Percentiles rank a stretch among this genome's conserved stretches.
These are phyloP conservation scores for Dryas iulia DNA, from an alignment of 1,140 invertebrate species.

Conservation along the genomic window DNA sequence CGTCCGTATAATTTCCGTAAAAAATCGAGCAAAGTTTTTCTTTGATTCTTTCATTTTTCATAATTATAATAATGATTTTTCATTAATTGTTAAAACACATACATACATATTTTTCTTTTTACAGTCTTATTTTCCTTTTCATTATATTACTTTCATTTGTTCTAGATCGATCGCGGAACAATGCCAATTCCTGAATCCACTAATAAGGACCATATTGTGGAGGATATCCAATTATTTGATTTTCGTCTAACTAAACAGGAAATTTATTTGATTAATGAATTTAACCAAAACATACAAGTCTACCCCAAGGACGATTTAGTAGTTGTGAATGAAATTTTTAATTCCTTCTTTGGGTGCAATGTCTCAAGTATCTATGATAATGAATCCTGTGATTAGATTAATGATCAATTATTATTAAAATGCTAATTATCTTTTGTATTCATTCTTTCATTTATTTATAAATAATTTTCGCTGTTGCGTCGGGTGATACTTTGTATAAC, in stretches of 20 bases:
- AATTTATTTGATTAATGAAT: slow-evolving; percentile 2
- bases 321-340: background rate
- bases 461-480: no score
- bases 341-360: background rate
- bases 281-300: slow-evolving; percentile 5
- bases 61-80: no score
- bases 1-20: no score
- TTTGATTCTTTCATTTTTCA: no score
- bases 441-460: no score
- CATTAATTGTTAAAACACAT: no score
- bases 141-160: background rate
- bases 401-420: background rate
- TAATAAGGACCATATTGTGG: slow-evolving; percentile 2
- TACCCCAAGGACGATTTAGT: background rate
- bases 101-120: background rate
- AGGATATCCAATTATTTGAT: slow-evolving; percentile 6
- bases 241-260: slow-evolving; percentile 7
- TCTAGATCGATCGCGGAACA: slow-evolving; percentile 13
- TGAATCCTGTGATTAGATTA: background rate
- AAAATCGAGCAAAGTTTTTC: no score
- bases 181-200: slow-evolving; percentile 9
- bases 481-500: no score
- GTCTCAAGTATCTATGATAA: background rate
- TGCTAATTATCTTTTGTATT: no score
- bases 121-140: background rate